Percentiles rank a stretch among this genome's conserved stretches.
phyloP scores from a whole-genome alignment of 2,113 vertebrate genomes.

The Castor canadensis region DNA sequence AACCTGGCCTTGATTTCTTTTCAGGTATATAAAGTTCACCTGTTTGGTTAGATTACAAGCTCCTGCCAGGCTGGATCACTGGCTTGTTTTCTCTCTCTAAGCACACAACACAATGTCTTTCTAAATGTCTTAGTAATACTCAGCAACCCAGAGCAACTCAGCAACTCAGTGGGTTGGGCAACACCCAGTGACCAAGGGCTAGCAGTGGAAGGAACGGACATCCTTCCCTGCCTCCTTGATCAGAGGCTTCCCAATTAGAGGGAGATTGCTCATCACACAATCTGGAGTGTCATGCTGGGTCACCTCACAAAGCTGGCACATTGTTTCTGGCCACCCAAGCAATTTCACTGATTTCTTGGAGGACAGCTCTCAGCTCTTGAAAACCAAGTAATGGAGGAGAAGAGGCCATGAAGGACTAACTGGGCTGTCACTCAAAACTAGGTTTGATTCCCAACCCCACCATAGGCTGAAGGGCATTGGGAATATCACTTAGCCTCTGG shows the following conservation, averaged over 20 bases:
- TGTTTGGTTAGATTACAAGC: neutral
- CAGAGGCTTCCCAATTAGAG: neutral
- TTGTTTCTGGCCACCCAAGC: neutral
- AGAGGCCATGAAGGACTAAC: neutral
- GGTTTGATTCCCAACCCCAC: neutral
- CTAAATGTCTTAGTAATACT: neutral
- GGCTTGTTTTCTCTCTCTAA: neutral
- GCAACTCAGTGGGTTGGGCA: neutral
- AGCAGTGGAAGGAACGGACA: neutral
- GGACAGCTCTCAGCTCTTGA: neutral
- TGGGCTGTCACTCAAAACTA: neutral
- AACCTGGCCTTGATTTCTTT: neutral
- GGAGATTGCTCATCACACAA: neutral
- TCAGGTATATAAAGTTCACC: neutral
- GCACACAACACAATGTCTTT: neutral
- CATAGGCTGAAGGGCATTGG: accelerated
- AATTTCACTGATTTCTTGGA: neutral
- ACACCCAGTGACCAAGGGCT: neutral
- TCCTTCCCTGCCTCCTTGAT: neutral
- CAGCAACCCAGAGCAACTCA: neutral
- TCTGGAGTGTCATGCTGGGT: neutral
- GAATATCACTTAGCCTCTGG: neutral
- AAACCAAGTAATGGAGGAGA: neutral
- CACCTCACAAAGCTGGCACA: neutral
- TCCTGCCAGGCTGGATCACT: neutral